Base-by-base conservation (phyloP, 2,888 invertebrate species). In the Scelioninae gen. 2 region DNA sequence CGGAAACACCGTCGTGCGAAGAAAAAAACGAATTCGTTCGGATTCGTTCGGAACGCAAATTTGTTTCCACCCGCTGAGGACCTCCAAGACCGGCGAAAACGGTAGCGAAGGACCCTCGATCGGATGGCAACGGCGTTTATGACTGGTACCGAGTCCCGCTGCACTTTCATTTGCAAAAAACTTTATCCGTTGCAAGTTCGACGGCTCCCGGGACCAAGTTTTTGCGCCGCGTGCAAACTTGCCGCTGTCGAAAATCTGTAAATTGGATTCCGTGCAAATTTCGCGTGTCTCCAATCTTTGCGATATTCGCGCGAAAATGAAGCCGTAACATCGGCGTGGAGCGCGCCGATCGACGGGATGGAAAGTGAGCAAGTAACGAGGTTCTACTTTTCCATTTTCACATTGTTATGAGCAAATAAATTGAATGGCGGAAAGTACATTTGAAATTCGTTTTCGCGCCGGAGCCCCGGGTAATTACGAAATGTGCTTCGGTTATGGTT, bases 261-360 rank as follows among this genome's bases (percentile, higher is more conserved):
- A 74, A 69, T 74, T 74, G 74, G 65, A 74, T 74, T 74, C 55
- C 55, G 69, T 65, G 55, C 55, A 70, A 69, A 74, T 74, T 74
- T 74, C 60, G 50, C 65, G 69, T 74, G 65, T 64, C 60, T 63
- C 69, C 69, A 74, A 74, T 74, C 74, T 74, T 74, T 55, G 61
- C 64, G 74, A 74, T 74, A 74, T 74, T 74, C 69, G 69, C 18
- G 60, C 45, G 48, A 70, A 73, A 74, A 74, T 74, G 69, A 70
- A 69, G 69, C 74, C 57, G 41, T 74, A 74, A 70, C 74, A 74
- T 61, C 69, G 57, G 60, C 64, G 53, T 39, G 13, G 64, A 35
- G 57, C 48, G 48, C 18, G 55, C 57, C 64, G 55, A 43, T 70
- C 61, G 58, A 50, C 57, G 37, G 58, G 52, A 70, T 61, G 45